Evolutionary conservation across 2,113 vertebrate genomes (phyloP).

Genomic region (Corythoichthys haematopterus): DNA sequence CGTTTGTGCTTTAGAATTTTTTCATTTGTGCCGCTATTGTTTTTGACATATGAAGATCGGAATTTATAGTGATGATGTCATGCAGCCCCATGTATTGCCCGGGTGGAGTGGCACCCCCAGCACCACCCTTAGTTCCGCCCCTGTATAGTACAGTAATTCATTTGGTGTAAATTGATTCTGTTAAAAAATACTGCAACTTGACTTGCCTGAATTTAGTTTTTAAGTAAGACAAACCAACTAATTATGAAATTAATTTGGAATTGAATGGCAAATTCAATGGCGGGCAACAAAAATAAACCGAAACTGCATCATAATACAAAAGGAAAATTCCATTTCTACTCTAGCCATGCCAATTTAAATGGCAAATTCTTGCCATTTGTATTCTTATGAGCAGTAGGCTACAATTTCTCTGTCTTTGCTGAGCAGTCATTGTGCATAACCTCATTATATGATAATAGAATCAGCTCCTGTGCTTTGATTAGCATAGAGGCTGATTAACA

Average conservation of each 20-base stretch:
- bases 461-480: slow-evolving; percentile 48
- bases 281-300: background rate
- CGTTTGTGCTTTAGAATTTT: too few species aligned
- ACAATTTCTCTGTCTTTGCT: slow-evolving; percentile 12
- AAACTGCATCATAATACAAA: background rate
- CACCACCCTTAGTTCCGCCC: too few species aligned
- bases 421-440: slow-evolving; percentile 33
- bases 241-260: background rate
- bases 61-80: too few species aligned
- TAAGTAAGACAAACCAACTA: background rate
- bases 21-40: too few species aligned
- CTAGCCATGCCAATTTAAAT: slow-evolving; percentile 1
- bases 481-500: slow-evolving; percentile 31
- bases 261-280: background rate
- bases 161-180: background rate
- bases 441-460: slow-evolving; percentile 50
- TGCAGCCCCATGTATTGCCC: too few species aligned
- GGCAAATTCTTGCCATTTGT: slow-evolving; percentile 4
- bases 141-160: background rate
- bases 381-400: slow-evolving; percentile 17
- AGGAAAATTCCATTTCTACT: background rate
- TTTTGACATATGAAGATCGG: too few species aligned
- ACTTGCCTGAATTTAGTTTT: background rate
- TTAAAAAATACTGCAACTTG: background rate
- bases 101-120: too few species aligned